Percentiles rank a stretch among this genome's conserved stretches.
Evolutionary conservation across 2,113 vertebrate genomes (phyloP).

Genomic region (Cinclus cinclus): DNA sequence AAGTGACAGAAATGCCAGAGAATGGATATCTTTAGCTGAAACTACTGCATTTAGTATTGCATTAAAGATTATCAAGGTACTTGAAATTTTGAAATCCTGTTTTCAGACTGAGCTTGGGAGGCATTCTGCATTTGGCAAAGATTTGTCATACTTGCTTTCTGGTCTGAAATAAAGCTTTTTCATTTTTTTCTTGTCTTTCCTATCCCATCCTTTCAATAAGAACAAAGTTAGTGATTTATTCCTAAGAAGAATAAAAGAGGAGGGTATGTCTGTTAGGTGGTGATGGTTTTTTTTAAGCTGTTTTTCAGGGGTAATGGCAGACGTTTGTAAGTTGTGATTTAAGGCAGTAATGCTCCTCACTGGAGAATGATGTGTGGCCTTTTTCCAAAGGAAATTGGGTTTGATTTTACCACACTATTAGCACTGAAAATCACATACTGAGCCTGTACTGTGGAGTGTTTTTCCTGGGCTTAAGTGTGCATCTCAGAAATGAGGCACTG

Average conservation of each 20-base stretch:
- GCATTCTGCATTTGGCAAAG: background rate
- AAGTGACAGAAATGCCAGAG: background rate
- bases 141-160: background rate
- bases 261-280: background rate
- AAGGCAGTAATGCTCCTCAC: background rate
- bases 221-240: background rate
- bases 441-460: background rate
- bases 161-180: background rate
- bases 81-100: background rate
- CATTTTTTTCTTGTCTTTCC: background rate
- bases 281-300: background rate
- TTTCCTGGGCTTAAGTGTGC: constrained; percentile 11
- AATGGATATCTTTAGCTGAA: background rate
- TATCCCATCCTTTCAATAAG: background rate
- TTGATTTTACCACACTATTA: constrained; percentile 31
- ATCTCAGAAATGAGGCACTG: background rate
- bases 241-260: background rate
- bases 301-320: background rate
- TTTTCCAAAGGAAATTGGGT: background rate
- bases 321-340: constrained; percentile 26
- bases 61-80: background rate
- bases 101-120: background rate
- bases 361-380: background rate
- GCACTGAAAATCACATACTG: constrained; percentile 1
- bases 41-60: background rate